A percentile compares a stretch with the other conserved stretches of the same genome.
These are phyloP conservation scores for Hydropotes inermis DNA, from an alignment of 2,113 vertebrate species.

Conservation along the genomic window DNA sequence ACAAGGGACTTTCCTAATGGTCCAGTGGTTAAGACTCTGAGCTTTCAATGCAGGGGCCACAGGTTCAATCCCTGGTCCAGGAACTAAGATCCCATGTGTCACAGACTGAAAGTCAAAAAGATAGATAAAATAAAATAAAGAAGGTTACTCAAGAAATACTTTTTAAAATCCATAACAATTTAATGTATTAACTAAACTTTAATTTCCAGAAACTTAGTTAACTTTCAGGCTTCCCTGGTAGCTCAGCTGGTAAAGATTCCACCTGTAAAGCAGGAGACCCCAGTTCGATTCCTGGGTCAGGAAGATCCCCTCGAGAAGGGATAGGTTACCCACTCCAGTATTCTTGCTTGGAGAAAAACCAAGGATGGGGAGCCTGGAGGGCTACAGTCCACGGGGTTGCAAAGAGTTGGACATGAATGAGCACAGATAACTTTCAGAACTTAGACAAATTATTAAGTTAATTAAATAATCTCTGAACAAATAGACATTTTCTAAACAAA, in stretches of 20 bases:
- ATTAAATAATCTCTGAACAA: neutral
- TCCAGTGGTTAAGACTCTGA: neutral
- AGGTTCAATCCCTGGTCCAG: neutral
- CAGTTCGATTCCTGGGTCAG: neutral
- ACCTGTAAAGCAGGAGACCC: neutral
- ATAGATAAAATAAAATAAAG: neutral
- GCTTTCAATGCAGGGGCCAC: neutral
- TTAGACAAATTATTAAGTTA: neutral
- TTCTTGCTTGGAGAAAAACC: neutral
- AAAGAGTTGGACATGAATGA: neutral
- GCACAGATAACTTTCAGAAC: neutral
- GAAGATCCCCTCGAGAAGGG: neutral
- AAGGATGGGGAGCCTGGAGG: neutral
- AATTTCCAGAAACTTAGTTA: neutral
- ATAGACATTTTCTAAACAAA: neutral
- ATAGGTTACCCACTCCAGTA: neutral
- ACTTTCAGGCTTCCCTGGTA: neutral
- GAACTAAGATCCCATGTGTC: neutral
- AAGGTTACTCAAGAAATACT: neutral
- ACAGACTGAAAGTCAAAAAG: neutral
- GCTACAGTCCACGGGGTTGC: accelerated
- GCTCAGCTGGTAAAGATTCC: neutral
- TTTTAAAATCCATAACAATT: neutral
- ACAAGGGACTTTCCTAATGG: neutral
- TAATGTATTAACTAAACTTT: neutral